phyloP scores from a whole-genome alignment of 2,888 invertebrate genomes.

The Pedicia rivosa region DNA sequence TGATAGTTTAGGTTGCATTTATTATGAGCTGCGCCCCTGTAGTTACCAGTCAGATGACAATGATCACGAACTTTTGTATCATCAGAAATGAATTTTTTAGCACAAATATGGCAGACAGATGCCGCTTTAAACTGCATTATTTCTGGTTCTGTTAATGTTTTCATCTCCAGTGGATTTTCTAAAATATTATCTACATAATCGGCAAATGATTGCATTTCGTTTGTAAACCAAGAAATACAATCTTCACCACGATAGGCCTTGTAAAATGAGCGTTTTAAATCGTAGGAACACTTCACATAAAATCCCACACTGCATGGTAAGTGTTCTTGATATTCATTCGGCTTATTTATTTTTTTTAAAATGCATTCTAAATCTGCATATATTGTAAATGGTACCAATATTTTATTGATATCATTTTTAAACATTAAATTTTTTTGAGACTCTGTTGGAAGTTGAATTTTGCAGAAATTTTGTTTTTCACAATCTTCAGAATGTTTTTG shows the following conservation, averaged over 20 bases:
- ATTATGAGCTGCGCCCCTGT: constrained; percentile 2
- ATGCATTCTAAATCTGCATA: constrained; percentile 14
- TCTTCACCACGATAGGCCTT: constrained; percentile 6
- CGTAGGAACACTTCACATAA: constrained; percentile 14
- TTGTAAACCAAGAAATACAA: constrained; percentile 5
- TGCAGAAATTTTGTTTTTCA: constrained; percentile 2
- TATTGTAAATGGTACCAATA: constrained; percentile 10
- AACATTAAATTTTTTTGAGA: constrained; percentile 8
- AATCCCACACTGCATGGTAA: constrained; percentile 13
- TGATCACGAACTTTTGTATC: constrained; percentile 11
- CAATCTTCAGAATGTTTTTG: neutral
- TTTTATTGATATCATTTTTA: constrained; percentile 9
- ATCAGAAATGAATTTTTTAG: constrained; percentile 2
- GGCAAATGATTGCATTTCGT: constrained; percentile 2
- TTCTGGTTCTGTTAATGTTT: neutral
- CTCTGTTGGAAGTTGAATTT: constrained; percentile 7
- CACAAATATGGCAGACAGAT: constrained; percentile 10
- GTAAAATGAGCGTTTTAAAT: constrained; percentile 11
- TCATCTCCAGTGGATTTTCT: neutral
- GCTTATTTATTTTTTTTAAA: constrained; percentile 4
- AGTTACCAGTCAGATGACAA: constrained; percentile 11
- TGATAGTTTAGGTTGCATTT: neutral
- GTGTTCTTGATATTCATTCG: constrained; percentile 9
- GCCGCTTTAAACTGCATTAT: neutral
- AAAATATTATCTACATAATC: neutral